Percentiles rank a stretch among this genome's conserved stretches.
phyloP scores from a whole-genome alignment of 2,797 vertebrate species.

The Eleutherodactylus coqui region DNA sequence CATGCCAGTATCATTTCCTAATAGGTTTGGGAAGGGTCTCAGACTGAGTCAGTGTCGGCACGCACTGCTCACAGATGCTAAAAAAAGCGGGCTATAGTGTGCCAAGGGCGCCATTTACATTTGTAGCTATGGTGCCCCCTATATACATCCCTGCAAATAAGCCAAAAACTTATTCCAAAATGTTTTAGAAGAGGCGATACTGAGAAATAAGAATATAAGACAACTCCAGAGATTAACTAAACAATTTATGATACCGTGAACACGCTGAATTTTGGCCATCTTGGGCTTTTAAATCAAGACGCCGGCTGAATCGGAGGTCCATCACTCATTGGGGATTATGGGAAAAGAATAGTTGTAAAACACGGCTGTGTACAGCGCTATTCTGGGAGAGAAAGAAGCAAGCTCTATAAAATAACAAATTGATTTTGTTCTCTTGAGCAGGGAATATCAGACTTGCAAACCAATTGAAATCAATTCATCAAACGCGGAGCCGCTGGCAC shows the following conservation, averaged over 20 bases:
- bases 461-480: constrained; percentile 24
- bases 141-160: not conserved
- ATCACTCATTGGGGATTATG: constrained; percentile 1
- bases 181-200: not conserved
- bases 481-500: not conserved
- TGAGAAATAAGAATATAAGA: not conserved
- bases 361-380: not conserved
- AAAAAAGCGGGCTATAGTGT: no score
- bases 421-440: constrained; percentile 8
- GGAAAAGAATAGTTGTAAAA: not conserved
- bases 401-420: constrained; percentile 12
- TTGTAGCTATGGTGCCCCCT: not conserved
- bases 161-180: not conserved
- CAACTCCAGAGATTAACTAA: not conserved
- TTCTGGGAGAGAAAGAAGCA: not conserved
- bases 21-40: no score
- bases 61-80: no score
- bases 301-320: not conserved
- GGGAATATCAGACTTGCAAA: constrained; percentile 27
- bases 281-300: not conserved
- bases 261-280: not conserved
- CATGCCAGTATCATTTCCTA: no score
- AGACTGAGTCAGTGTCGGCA: no score
- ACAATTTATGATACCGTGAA: not conserved
- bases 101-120: not conserved